These are phyloP conservation scores for Nothobranchius furzeri DNA, from an alignment of 2,113 vertebrate species.

Conservation along the genomic window DNA sequence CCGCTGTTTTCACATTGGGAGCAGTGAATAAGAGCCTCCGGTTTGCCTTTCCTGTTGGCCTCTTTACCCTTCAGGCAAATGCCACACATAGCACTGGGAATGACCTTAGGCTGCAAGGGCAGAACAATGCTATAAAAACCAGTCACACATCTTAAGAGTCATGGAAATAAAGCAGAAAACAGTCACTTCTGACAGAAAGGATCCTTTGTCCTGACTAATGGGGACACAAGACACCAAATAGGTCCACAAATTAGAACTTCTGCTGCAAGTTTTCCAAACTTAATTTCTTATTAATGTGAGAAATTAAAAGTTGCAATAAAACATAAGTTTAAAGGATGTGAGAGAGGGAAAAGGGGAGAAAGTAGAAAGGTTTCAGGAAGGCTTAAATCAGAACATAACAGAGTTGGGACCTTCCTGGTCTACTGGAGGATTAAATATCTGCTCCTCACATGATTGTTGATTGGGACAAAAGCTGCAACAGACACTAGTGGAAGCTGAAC, in stretches of 20 bases:
- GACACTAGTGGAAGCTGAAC: no score
- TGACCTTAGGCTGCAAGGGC: conserved; percentile 99
- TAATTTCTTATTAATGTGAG: no score
- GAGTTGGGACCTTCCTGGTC: no score
- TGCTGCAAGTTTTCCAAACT: no score
- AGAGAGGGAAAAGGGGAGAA: background rate
- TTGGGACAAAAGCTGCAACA: no score
- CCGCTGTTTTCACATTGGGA: conserved; percentile 98
- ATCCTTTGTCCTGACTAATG: no score
- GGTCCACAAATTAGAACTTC: no score
- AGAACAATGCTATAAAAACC: conserved; percentile 98
- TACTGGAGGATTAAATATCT: background rate
- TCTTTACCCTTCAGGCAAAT: conserved; percentile 99
- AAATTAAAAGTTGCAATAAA: background rate
- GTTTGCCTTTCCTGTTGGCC: conserved; percentile 94
- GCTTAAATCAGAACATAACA: no score
- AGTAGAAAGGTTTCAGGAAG: conserved; percentile 11
- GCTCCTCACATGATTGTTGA: background rate
- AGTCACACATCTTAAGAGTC: conserved; percentile 51
- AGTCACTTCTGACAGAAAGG: conserved; percentile 3
- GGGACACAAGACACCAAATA: no score
- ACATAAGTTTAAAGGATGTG: background rate
- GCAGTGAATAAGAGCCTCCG: conserved; percentile 98
- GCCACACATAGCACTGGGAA: conserved; percentile 99
- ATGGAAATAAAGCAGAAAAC: conserved; percentile 48